Evolutionary conservation across 2,797 vertebrate genomes (phyloP).

Genomic region (Alectoris magna): DNA sequence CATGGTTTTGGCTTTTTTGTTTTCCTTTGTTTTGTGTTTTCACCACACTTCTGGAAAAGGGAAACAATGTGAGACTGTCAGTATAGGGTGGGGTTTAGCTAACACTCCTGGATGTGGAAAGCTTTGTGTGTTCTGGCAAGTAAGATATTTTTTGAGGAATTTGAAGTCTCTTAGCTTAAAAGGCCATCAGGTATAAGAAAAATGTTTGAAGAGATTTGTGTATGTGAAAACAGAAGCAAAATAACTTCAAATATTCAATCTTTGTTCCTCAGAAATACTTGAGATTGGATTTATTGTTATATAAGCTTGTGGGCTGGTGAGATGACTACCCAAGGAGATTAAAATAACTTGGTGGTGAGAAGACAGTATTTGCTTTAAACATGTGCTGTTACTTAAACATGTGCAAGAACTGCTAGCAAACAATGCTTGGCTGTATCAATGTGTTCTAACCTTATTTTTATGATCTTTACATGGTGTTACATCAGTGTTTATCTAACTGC

Average conservation of each 20-base stretch:
- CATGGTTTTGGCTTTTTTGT: too few relatives aligned
- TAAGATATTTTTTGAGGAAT: not conserved
- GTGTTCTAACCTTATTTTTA: not conserved
- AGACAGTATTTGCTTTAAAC: not conserved
- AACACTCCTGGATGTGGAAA: not conserved
- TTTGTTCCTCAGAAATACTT: not conserved
- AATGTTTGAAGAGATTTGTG: not conserved
- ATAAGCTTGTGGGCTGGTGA: not conserved
- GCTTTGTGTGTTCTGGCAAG: not conserved
- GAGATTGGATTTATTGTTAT: not conserved
- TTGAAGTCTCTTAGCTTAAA: not conserved
- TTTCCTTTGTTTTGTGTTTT: too few relatives aligned
- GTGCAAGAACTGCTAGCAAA: not conserved
- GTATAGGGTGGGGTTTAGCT: not conserved
- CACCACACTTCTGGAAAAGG: not conserved
- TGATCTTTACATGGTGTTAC: not conserved
- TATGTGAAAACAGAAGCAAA: not conserved
- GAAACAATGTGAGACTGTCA: not conserved
- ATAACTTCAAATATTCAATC: not conserved
- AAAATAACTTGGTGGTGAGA: not conserved
- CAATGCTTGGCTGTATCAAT: not conserved
- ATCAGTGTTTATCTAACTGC: not conserved
- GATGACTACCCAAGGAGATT: not conserved
- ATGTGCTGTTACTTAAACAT: not conserved
- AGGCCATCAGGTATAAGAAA: not conserved